These are phyloP conservation scores for Anser cygnoides DNA, from an alignment of 2,113 vertebrate genomes.

Conservation along the genomic window DNA sequence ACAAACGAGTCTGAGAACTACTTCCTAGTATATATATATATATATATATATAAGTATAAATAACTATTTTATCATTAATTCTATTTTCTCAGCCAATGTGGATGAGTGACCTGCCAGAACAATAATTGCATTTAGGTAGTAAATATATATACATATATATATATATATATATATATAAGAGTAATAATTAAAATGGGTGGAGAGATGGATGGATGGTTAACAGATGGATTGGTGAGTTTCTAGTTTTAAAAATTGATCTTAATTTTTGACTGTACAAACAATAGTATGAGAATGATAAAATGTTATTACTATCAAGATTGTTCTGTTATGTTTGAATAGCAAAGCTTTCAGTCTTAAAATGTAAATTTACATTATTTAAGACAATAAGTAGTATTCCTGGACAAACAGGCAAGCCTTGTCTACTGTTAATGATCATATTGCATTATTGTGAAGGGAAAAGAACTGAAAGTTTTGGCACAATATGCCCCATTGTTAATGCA, in stretches of 20 bases:
- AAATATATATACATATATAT: background rate
- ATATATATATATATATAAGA: background rate
- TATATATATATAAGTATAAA: too few species aligned
- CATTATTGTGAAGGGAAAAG: background rate
- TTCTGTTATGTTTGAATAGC: background rate
- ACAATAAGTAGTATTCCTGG: background rate
- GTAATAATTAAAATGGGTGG: background rate
- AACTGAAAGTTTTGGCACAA: background rate
- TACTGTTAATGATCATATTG: background rate
- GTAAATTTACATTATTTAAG: background rate
- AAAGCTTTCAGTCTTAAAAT: background rate
- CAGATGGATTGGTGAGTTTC: background rate
- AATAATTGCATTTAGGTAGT: background rate
- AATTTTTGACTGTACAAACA: background rate
- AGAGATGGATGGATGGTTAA: fast-evolving
- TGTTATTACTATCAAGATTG: background rate
- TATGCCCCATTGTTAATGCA: background rate
- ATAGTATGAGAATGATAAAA: too few species aligned
- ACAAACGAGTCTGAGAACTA: too few species aligned
- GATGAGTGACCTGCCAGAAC: background rate
- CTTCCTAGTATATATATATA: too few species aligned
- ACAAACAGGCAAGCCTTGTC: background rate
- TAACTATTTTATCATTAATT: background rate
- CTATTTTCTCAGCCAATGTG: background rate
- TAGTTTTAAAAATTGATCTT: background rate